Percentiles rank a stretch among this genome's conserved stretches.
These are phyloP conservation scores for Fregata magnificens DNA, from an alignment of 2,113 vertebrate species.

Conservation along the genomic window DNA sequence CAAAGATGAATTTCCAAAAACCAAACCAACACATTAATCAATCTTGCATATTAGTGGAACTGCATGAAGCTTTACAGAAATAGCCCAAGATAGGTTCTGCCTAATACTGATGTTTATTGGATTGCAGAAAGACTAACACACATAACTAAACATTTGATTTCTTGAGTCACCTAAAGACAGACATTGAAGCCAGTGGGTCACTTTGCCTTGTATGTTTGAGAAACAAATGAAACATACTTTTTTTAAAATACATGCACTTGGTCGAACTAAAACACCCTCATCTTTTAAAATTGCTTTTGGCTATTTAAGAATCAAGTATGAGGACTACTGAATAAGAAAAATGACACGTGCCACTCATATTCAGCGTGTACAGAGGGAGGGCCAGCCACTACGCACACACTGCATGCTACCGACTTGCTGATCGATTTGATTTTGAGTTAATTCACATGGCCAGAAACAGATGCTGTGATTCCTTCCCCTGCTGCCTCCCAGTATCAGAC, in stretches of 20 bases:
- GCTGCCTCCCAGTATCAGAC: background rate
- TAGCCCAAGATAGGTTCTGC: background rate
- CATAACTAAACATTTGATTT: background rate
- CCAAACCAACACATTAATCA: background rate
- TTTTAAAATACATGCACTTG: accelerated
- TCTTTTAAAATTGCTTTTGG: background rate
- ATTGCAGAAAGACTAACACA: background rate
- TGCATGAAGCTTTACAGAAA: background rate
- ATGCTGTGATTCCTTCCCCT: background rate
- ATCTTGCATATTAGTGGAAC: background rate
- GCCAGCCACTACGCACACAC: background rate
- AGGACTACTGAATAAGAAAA: background rate
- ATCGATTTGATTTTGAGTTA: background rate
- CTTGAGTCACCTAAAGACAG: background rate
- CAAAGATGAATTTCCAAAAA: background rate
- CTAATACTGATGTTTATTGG: background rate
- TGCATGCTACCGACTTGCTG: background rate
- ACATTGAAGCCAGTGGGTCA: background rate
- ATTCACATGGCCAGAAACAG: background rate
- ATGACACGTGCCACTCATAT: accelerated
- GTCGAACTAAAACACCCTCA: background rate
- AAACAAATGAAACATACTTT: background rate
- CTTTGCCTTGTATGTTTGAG: background rate
- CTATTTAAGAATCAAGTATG: background rate
- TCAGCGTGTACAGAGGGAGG: background rate